These are phyloP conservation scores for Orthonevra nobilis DNA, from an alignment of 2,888 invertebrate genomes.

Conservation along the genomic window DNA sequence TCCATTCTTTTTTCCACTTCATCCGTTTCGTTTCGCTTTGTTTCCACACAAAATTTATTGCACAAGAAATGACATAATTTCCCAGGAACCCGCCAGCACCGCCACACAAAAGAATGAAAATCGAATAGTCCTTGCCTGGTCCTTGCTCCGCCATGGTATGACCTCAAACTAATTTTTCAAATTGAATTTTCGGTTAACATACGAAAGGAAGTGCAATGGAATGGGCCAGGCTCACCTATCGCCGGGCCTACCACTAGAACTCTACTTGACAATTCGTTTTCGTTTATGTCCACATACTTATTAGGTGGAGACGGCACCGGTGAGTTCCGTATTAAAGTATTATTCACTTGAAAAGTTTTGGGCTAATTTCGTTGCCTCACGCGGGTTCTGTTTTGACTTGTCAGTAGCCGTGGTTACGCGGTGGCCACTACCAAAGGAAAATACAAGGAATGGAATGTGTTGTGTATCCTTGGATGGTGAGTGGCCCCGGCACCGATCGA, in stretches of 20 bases:
- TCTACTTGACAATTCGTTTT: conserved; percentile 15
- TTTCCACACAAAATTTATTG: conserved; percentile 67
- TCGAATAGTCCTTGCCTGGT: neutral
- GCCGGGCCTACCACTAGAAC: no score
- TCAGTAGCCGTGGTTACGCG: conserved; percentile 24
- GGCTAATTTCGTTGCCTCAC: conserved; percentile 55
- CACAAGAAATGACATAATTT: conserved; percentile 61
- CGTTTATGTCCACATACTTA: neutral
- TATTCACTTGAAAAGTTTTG: conserved; percentile 48
- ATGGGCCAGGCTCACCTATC: no score
- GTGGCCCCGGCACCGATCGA: conserved; percentile 58
- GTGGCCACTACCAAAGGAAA: neutral
- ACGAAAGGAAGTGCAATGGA: neutral
- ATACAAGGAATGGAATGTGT: conserved; percentile 22
- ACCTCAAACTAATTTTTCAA: conserved; percentile 59
- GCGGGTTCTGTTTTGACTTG: conserved; percentile 52
- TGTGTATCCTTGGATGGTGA: conserved; percentile 40
- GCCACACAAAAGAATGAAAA: neutral
- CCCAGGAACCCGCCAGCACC: neutral
- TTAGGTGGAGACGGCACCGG: neutral
- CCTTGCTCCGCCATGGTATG: conserved; percentile 10
- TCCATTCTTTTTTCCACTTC: no score
- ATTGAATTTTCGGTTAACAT: conserved; percentile 54
- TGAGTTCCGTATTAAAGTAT: conserved; percentile 12
- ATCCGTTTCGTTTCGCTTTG: no score